phyloP scores from a whole-genome alignment of 2,888 invertebrate genomes.

The Clusia tigrina region DNA sequence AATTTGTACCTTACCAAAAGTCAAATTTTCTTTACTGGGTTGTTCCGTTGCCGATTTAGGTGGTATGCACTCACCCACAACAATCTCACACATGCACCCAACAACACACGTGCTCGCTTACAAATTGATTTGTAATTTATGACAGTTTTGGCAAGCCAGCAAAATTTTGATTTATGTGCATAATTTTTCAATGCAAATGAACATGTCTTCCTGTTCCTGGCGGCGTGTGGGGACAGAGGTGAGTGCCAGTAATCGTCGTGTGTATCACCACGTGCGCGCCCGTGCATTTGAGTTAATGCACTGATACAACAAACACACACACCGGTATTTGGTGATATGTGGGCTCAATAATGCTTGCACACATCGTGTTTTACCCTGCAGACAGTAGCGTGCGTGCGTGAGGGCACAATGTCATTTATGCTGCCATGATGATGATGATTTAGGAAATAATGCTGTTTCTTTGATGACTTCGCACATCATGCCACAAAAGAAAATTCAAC shows the following conservation, averaged over 20 bases:
- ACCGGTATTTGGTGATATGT: too few species aligned
- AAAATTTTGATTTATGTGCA: constrained; percentile 4
- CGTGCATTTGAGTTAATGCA: constrained; percentile 1
- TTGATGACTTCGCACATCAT: too few species aligned
- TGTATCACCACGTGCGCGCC: neutral
- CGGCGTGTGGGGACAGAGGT: neutral
- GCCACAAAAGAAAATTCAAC: too few species aligned
- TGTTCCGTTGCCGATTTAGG: too few species aligned
- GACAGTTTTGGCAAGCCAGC: neutral
- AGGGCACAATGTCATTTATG: too few species aligned
- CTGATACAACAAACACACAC: neutral
- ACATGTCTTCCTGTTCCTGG: neutral
- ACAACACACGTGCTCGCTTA: too few species aligned
- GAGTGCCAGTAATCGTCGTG: neutral
- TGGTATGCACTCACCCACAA: neutral
- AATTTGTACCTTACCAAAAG: too few species aligned
- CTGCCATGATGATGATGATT: too few species aligned
- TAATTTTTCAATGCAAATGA: neutral
- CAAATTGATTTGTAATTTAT: neutral
- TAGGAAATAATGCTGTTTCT: too few species aligned
- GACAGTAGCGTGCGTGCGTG: neutral
- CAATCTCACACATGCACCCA: constrained; percentile 4
- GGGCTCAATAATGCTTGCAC: too few species aligned
- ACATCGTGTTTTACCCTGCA: too few species aligned
- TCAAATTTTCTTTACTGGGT: too few species aligned